Evolutionary conservation across 37 sponge, comb jelly and placozoan species (phyloP), one percentile per base, ranked within the genome.

Genomic region (Mnemiopsis leidyi): DNA sequence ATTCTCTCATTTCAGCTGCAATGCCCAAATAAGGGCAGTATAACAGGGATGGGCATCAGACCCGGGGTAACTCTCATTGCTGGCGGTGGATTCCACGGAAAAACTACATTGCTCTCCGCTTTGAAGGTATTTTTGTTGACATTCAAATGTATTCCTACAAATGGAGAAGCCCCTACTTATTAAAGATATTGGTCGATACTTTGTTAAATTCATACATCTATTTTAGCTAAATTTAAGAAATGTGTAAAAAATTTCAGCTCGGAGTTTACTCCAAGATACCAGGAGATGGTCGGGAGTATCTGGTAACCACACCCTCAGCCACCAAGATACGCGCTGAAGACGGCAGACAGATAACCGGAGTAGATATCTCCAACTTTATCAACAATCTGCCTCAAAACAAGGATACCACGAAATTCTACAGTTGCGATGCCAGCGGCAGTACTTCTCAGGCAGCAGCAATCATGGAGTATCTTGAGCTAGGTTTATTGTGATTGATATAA

Each of bases 241-340:
- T n/a, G n/a, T n/a, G n/a, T n/a, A n/a, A n/a, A n/a, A n/a, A 29
- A n/a, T 71, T 71, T 20, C 93, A 92, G 48, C 32, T 77, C 2
- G 93, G 93, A 21, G 40, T 93, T 23, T 93, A 93, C 76, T 73
- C 71, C 93, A 93, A 93, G 68, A 93, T 93, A 18, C 93, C 93
- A 3, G 93, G 82, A 2, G 93, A 93, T 36, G 93, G 93, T 7
- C 2, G 93, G 39, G 93, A 93, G 82, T 82, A 77, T 48, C 76
- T 93, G 3, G 93, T 93, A 0, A 38, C 93, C 23, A 75, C 40
- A 13, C 93, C 93, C 23, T 73, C 93, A 1, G 82, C 93, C 35
- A 38, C 68, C 7, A 93, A 77, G 28, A 82, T 93, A n/a, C 79
- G 93, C 9, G 77, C 93, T 35, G 93, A 93, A 28, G 93, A 93